Evolutionary conservation across 2,797 vertebrate genomes (phyloP).

Genomic region (Myotis myotis): DNA sequence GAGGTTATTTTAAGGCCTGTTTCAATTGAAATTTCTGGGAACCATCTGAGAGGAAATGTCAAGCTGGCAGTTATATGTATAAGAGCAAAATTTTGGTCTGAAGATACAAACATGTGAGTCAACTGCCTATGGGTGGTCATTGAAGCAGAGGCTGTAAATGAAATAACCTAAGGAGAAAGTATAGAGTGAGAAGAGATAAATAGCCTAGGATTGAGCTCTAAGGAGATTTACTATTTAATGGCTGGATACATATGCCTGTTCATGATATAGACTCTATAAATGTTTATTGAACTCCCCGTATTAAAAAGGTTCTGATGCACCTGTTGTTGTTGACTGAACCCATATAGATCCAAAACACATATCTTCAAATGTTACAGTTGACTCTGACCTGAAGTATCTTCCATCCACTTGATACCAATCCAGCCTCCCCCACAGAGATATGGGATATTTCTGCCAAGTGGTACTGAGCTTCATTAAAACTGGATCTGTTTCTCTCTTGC

Average conservation of each 20-base stretch:
- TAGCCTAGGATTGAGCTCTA: not conserved
- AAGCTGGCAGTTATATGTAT: conserved; percentile 14
- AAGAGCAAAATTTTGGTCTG: conserved; percentile 40
- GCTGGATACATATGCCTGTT: not conserved
- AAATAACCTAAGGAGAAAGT: conserved; percentile 53
- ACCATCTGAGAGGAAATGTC: not conserved
- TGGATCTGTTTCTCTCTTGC: not conserved
- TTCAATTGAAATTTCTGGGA: conserved; percentile 57
- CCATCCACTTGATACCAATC: not conserved
- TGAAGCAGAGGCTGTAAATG: conserved; percentile 37
- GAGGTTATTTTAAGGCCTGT: conserved; percentile 15
- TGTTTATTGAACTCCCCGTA: not conserved
- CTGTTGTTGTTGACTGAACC: not conserved
- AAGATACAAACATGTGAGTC: conserved; percentile 54
- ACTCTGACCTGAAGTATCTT: conserved; percentile 18
- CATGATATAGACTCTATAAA: conserved; percentile 7
- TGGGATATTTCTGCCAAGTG: not conserved
- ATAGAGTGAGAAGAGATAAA: conserved; percentile 20
- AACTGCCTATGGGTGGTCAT: conserved; percentile 34
- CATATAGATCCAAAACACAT: not conserved
- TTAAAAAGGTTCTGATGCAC: not conserved
- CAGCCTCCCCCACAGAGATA: not conserved
- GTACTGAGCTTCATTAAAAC: conserved; percentile 22
- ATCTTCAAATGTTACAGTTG: not conserved
- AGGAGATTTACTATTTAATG: conserved; percentile 3